Evolutionary conservation across 2,888 invertebrate genomes (phyloP).

Genomic region (Dryadula phaetusa): DNA sequence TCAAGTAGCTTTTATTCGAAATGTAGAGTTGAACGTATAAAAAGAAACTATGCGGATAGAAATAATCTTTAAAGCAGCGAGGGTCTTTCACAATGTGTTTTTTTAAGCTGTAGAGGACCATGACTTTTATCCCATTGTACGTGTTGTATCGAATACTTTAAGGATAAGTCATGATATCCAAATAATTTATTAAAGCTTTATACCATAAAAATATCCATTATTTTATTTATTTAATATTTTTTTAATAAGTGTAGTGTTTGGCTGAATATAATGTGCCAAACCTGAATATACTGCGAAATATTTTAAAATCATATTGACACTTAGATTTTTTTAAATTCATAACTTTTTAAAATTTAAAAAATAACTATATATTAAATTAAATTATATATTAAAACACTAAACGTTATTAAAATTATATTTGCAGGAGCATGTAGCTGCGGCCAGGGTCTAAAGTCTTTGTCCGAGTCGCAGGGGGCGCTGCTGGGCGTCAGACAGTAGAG

Average conservation of each 20-base stretch:
- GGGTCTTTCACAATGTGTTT: slow-evolving; percentile 52
- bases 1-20: slow-evolving; percentile 6
- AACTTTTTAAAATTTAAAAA: not conserved
- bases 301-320: not conserved
- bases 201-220: not conserved
- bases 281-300: not conserved
- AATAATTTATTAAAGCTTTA: not conserved
- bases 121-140: slow-evolving; percentile 8
- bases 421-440: slow-evolving; percentile 19
- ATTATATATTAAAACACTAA: too few species aligned
- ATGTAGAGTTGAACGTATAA: slow-evolving; percentile 15
- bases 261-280: not conserved
- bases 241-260: not conserved
- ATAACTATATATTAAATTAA: not conserved
- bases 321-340: too few species aligned
- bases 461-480: slow-evolving; percentile 57
- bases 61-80: slow-evolving; percentile 15
- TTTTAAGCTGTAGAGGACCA: slow-evolving; percentile 13
- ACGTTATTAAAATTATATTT: not conserved
- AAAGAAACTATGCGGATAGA: slow-evolving; percentile 17
- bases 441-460: slow-evolving; percentile 30
- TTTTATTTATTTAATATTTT: not conserved
- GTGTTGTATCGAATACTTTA: not conserved
- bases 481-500: slow-evolving; percentile 45
- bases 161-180: not conserved